These are phyloP conservation scores for Muschampia plurimacula DNA, from an alignment of 2,888 invertebrate genomes.

Conservation along the genomic window DNA sequence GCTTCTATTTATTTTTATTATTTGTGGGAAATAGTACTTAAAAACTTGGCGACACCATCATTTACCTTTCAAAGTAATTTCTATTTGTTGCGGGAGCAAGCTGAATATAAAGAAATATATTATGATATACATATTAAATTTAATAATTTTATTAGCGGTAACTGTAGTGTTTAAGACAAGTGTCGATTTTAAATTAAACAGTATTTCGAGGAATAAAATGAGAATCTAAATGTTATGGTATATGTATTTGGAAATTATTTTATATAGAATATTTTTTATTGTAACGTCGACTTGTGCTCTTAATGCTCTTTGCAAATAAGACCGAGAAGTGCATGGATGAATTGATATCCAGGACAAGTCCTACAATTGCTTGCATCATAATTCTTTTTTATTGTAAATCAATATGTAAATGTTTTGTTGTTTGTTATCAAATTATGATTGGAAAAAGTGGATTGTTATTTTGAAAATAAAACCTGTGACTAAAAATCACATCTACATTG, in stretches of 20 bases:
- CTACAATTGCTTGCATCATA: background rate
- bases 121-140: constrained; percentile 1
- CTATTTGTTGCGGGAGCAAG: constrained; percentile 15
- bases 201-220: constrained; percentile 11
- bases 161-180: constrained; percentile 24
- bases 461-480: constrained; percentile 1
- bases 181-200: constrained; percentile 18
- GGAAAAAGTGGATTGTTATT: background rate
- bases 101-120: constrained; percentile 14
- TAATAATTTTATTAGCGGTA: constrained; percentile 14
- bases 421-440: constrained; percentile 18
- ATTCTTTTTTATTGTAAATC: constrained; percentile 22
- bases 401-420: constrained; percentile 18
- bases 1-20: constrained; percentile 16
- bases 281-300: background rate
- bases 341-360: background rate
- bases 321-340: background rate
- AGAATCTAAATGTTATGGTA: constrained; percentile 2
- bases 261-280: background rate
- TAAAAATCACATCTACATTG: constrained; percentile 18
- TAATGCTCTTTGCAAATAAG: background rate
- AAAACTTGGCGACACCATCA: constrained; percentile 2
- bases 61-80: constrained; percentile 12
- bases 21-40: constrained; percentile 32
- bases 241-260: constrained; percentile 2